These are phyloP conservation scores for Gorsachius magnificus DNA, from an alignment of 2,797 vertebrate genomes.

Conservation along the genomic window DNA sequence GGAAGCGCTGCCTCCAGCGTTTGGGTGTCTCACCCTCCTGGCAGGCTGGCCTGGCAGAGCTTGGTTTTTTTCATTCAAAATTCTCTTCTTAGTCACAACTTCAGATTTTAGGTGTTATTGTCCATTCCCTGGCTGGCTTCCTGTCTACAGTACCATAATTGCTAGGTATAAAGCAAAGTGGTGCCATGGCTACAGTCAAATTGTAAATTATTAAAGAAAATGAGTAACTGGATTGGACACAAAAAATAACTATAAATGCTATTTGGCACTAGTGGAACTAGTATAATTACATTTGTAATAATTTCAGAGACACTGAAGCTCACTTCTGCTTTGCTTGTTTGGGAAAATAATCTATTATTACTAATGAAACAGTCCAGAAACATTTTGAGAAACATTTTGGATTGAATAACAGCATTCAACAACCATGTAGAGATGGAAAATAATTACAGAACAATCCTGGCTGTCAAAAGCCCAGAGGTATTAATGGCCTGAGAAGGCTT, in stretches of 20 bases:
- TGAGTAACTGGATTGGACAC: background rate
- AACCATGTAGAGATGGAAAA: background rate
- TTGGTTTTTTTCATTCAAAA: background rate
- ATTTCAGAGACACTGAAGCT: background rate
- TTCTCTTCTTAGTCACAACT: background rate
- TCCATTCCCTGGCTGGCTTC: background rate
- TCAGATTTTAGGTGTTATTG: background rate
- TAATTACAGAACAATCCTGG: conserved; percentile 2
- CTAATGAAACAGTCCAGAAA: conserved; percentile 16
- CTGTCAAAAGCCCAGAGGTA: background rate
- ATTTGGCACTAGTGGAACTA: background rate
- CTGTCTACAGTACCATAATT: background rate
- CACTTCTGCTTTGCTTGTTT: background rate
- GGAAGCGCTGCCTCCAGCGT: background rate
- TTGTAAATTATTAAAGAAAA: conserved; percentile 47
- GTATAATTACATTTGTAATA: conserved; percentile 2
- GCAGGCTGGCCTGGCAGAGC: background rate
- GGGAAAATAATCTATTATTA: conserved; percentile 1
- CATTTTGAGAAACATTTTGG: background rate
- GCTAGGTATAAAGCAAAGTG: background rate
- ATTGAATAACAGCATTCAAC: background rate
- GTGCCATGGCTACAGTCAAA: background rate
- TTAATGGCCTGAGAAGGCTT: background rate
- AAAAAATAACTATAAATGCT: background rate
- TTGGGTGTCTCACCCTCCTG: background rate